Percentiles rank a stretch among this genome's conserved stretches.
Evolutionary conservation across 2,113 vertebrate species (phyloP).

Genomic region (Todiramphus chloris): DNA sequence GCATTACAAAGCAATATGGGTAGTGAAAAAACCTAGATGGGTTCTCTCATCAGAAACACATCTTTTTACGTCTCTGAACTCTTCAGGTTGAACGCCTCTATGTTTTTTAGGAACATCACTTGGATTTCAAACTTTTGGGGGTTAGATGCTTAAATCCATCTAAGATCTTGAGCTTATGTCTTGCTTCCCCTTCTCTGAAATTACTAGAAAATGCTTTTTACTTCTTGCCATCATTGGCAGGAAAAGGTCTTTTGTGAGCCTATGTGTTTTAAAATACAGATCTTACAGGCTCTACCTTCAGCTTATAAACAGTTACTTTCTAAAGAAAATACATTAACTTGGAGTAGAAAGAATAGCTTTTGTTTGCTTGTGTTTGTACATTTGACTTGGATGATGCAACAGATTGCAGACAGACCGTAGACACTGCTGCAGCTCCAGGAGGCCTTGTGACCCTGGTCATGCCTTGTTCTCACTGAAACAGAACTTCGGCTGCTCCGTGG

Average conservation of each 20-base stretch:
- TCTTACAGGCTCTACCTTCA: not conserved
- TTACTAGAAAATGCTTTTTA: not conserved
- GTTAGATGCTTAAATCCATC: not conserved
- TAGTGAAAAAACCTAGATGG: not conserved
- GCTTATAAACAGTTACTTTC: not conserved
- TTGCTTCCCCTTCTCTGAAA: not conserved
- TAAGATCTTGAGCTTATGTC: not conserved
- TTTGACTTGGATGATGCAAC: not conserved
- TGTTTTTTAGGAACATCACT: not conserved
- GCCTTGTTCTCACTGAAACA: not conserved
- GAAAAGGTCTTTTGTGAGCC: not conserved
- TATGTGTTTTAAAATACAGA: not conserved
- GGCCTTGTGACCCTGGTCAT: not conserved
- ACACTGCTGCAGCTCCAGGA: not conserved
- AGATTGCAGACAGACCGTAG: accelerated
- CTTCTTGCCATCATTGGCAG: not conserved
- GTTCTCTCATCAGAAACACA: not conserved
- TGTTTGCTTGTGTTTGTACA: not conserved
- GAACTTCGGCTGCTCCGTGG: not conserved
- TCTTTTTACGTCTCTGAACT: not conserved
- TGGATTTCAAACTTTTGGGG: not conserved
- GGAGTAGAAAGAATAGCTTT: not conserved
- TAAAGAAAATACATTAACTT: not conserved
- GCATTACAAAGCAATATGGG: not conserved
- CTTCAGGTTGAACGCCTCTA: not conserved